These are phyloP conservation scores for Coecobrya sp. DNA, from an alignment of 2,888 invertebrate species.

Conservation along the genomic window DNA sequence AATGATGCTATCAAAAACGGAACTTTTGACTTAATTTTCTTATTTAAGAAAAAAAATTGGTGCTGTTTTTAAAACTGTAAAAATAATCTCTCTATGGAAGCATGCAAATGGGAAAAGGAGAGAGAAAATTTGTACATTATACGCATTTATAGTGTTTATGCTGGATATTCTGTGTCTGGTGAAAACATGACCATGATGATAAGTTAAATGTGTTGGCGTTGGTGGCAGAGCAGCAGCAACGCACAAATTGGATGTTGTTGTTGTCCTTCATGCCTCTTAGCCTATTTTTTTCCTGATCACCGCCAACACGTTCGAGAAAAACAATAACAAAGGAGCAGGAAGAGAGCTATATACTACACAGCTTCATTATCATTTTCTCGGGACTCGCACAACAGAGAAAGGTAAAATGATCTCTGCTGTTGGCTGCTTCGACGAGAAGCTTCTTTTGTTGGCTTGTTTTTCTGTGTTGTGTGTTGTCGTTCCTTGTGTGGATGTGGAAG, in stretches of 20 bases:
- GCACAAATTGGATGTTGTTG: constrained; percentile 1
- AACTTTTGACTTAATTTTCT: too few relatives aligned
- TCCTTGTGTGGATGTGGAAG: not conserved
- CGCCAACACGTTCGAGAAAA: not conserved
- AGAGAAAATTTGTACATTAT: not conserved
- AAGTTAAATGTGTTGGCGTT: constrained; percentile 1
- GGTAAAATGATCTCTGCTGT: constrained; percentile 2
- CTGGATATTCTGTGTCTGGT: not conserved
- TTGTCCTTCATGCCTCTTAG: constrained; percentile 1
- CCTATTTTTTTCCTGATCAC: not conserved
- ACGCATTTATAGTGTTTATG: not conserved
- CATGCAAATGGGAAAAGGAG: not conserved
- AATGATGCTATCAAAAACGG: too few relatives aligned
- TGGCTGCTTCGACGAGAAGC: not conserved
- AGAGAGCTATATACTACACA: not conserved
- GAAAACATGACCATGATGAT: not conserved
- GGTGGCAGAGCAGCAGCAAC: not conserved
- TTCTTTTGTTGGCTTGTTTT: not conserved
- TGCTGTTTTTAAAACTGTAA: too few relatives aligned
- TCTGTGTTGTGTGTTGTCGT: not conserved
- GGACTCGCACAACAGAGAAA: not conserved
- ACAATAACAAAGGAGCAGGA: not conserved
- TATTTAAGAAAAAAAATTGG: too few relatives aligned
- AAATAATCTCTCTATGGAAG: too few relatives aligned
- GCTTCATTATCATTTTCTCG: constrained; percentile 23